Conservation (phyloP, 2,113 vertebrate genomes). For the Actenoides hombroni region DNA sequence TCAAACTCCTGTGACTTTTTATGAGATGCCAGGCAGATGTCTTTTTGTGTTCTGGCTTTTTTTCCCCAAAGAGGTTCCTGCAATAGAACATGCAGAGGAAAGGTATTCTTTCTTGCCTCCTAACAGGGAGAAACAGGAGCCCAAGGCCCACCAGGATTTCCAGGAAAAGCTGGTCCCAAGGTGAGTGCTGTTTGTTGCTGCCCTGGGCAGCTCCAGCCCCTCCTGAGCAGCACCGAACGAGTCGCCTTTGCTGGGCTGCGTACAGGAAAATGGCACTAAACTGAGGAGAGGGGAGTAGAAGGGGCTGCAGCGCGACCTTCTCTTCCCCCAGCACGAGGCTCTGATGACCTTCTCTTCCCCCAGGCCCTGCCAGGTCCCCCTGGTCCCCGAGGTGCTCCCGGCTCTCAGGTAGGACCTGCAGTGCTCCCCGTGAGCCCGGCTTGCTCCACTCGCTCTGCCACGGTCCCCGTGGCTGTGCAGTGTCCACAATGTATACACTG, state of each 20-base stretch:
- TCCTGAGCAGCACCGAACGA: accelerated
- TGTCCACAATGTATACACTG: accelerated
- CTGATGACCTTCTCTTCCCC: not conserved
- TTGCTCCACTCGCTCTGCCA: accelerated
- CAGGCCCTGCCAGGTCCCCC: constrained; percentile 79
- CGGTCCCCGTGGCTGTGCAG: accelerated
- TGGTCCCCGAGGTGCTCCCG: constrained; percentile 78
- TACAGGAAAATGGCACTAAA: accelerated
- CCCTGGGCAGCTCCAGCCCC: not conserved
- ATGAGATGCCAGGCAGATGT: not conserved
- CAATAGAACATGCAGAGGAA: not conserved
- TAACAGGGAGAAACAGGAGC: constrained; percentile 80
- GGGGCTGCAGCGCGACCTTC: accelerated
- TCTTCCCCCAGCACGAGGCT: constrained; percentile 50
- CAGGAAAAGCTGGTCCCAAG: constrained; percentile 78
- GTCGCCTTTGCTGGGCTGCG: not conserved
- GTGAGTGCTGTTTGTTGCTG: constrained; percentile 60
- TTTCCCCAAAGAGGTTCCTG: not conserved
- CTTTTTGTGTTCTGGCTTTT: not conserved
- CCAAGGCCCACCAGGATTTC: constrained; percentile 74
- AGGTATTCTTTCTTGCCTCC: not conserved
- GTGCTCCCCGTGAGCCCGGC: not conserved
- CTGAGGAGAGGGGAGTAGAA: not conserved
- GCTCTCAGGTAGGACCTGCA: constrained; percentile 74
- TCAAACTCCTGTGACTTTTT: not conserved